Evolutionary conservation across 2,888 invertebrate species (phyloP).

Genomic region (Tenthredo distinguenda): DNA sequence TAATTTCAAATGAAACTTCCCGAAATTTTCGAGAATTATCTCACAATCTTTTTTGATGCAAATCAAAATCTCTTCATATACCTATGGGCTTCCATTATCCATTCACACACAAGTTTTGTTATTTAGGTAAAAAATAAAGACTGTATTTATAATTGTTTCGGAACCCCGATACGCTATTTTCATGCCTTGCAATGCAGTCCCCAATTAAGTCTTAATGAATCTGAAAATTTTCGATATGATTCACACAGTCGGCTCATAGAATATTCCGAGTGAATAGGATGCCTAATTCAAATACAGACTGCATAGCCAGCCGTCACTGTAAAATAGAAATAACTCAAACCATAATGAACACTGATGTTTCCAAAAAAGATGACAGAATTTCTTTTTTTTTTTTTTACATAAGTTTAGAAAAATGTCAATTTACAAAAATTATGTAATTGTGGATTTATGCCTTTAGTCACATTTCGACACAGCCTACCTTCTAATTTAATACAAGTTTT

Average conservation of each 20-base stretch:
- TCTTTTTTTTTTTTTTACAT: conserved; percentile 20
- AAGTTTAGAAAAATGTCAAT: conserved; percentile 8
- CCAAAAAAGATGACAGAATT: neutral
- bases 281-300: conserved; percentile 6
- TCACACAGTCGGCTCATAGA: conserved; percentile 6
- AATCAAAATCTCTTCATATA: conserved; percentile 21
- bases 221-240: conserved; percentile 10
- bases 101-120: conserved; percentile 38
- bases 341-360: neutral
- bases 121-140: conserved; percentile 37
- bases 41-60: conserved; percentile 18
- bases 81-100: conserved; percentile 14
- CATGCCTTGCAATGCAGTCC: conserved; percentile 12
- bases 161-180: conserved; percentile 20
- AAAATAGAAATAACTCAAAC: neutral
- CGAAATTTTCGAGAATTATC: conserved; percentile 34
- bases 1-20: neutral
- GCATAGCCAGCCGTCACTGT: neutral
- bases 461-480: conserved; percentile 9
- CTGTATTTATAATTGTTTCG: conserved; percentile 33
- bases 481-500: neutral
- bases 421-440: conserved; percentile 25
- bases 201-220: neutral
- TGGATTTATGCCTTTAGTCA: conserved; percentile 14
- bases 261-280: conserved; percentile 2